Evolutionary conservation across 2,113 vertebrate genomes (phyloP).

Genomic region (Axis porcinus): DNA sequence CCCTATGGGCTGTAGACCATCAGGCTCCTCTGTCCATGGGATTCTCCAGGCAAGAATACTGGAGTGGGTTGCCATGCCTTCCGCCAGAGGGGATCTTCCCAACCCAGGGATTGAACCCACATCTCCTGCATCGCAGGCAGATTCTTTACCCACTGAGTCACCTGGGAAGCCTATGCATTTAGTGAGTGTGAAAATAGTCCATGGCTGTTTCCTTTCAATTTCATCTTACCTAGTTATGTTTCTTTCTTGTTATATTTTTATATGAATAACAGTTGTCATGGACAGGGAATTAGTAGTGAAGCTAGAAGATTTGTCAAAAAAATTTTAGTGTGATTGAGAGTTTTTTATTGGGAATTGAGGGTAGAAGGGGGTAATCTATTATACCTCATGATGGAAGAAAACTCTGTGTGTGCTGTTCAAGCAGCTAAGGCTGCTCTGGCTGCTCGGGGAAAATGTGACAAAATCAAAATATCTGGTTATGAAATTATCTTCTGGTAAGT

Average conservation of each 20-base stretch:
- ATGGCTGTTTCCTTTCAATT: background rate
- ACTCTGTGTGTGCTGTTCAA: background rate
- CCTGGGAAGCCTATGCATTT: background rate
- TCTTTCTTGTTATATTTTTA: constrained; percentile 3
- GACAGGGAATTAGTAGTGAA: background rate
- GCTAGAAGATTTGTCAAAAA: background rate
- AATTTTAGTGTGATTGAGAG: background rate
- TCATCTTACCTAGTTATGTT: background rate
- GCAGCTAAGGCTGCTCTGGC: background rate
- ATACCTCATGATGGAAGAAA: background rate
- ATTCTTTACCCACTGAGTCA: background rate
- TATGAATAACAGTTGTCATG: background rate
- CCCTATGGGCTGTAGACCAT: background rate
- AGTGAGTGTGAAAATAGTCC: background rate
- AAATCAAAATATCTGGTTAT: background rate
- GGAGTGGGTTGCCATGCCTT: background rate
- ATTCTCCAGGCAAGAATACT: background rate
- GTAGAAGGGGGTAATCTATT: background rate
- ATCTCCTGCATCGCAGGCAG: background rate
- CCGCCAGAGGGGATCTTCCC: background rate
- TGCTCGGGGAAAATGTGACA: background rate
- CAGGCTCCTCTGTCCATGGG: background rate
- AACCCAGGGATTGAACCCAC: background rate
- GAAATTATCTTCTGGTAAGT: background rate
- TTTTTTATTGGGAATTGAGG: background rate